Base-by-base conservation (phyloP, 1,140 invertebrate genomes). In the Hyles euphorbiae region DNA sequence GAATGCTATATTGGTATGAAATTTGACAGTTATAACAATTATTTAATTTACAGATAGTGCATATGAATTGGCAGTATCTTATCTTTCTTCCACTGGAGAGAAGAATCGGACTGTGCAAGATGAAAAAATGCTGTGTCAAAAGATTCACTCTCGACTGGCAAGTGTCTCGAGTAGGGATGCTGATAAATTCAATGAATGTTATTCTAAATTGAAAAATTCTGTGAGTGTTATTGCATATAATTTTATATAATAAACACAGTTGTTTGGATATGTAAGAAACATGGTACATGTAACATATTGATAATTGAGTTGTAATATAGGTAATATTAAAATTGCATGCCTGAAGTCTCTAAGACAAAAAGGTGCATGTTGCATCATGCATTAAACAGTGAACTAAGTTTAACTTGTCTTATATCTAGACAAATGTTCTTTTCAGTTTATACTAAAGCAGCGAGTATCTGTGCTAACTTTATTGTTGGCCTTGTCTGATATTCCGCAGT, bases 131-230 rank as follows among this genome's bases (percentile, higher is more conserved):
- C 68, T 89, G 3, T 88, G 84, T 61, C 83, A 87, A 63, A 86
- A 78, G 62, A 88, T 90, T 54, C 76, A 82, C 56, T 70, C 84
- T 5, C 65, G 74, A 9, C 63, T 90, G 8, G 60, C 77, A 8
- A 69, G 44, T 59, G 63, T 72, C 7, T 87, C 87, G 32, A 58
- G 74, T 7, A 74, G 69, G 65, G 81, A 89, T 74, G 83, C 79
- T 40, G 89, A 89, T 51, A 89, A 85, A 63, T 90, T 90, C 52
- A 81, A 78, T 70, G 87, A 90, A 60, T 83, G 72, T 44, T 85
- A 88, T 74, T 68, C 80, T 12, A 88, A 89, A 73, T 49, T 90
- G n/a, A 89, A 86, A 58, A 87, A 76, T 52, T 83, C 82, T 60
- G 87, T 89, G 65, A 81, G 83, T 74, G 53, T 45, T 10, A 22